Percentiles rank a stretch among this genome's conserved stretches.
Conservation (phyloP, 2,113 vertebrate genomes). For the Prietella phreatophila region DNA sequence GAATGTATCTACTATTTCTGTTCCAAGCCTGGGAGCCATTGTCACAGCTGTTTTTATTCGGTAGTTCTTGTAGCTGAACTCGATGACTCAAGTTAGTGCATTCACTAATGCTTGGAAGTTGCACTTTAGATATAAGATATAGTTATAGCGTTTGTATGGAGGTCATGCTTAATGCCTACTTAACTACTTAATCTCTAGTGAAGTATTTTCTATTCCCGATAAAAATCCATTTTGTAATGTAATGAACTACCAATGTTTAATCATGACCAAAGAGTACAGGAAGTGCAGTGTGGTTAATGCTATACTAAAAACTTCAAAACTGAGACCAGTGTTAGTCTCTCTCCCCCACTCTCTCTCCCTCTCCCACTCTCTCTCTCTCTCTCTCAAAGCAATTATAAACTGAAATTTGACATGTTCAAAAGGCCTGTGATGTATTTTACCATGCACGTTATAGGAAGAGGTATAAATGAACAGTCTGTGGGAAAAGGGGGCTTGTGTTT, state of each 20-base stretch:
- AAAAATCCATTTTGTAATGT: background rate
- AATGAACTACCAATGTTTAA: background rate
- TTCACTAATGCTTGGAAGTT: background rate
- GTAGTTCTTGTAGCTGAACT: conserved; percentile 24
- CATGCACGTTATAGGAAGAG: background rate
- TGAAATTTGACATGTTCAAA: background rate
- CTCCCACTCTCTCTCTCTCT: background rate
- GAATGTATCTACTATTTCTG: background rate
- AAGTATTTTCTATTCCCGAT: background rate
- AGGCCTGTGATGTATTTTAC: background rate
- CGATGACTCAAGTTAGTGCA: conserved; percentile 2
- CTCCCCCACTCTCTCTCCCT: background rate
- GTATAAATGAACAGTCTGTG: background rate
- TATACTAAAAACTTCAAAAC: background rate
- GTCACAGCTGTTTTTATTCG: conserved; percentile 43
- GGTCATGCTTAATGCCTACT: background rate
- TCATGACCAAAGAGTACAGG: background rate
- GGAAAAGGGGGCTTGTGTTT: background rate
- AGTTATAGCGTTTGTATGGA: background rate
- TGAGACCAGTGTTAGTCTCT: background rate
- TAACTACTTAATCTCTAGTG: background rate
- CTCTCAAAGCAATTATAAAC: background rate
- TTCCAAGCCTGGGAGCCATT: conserved; percentile 41
- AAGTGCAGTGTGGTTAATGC: background rate
- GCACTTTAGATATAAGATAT: background rate